A percentile compares a stretch with the other conserved stretches of the same genome.
Evolutionary conservation across 2,888 invertebrate genomes (phyloP).

Genomic region (Elaeidobius kamerunicus): DNA sequence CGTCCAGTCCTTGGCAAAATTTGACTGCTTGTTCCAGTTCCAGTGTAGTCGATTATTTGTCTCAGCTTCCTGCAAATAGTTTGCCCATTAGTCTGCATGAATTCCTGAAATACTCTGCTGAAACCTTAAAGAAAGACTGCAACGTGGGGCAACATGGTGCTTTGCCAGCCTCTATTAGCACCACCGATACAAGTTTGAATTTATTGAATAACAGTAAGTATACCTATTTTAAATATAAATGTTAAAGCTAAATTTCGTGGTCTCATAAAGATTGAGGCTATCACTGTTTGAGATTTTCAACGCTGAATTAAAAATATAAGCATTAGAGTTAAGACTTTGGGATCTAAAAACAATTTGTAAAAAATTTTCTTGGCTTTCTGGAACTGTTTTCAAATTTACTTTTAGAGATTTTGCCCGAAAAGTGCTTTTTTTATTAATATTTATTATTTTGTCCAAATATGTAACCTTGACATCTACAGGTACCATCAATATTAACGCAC

Average conservation of each 20-base stretch:
- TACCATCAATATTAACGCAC: slow-evolving; percentile 17
- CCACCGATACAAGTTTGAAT: slow-evolving; percentile 41
- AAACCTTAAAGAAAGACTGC: slow-evolving; percentile 74
- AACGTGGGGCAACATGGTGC: slow-evolving; percentile 49
- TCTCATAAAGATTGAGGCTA: too few relatives aligned
- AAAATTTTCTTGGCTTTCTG: too few relatives aligned
- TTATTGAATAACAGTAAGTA: slow-evolving; percentile 41
- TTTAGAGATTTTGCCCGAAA: not conserved
- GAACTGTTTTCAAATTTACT: too few relatives aligned
- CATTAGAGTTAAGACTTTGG: too few relatives aligned
- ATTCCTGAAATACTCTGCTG: slow-evolving; percentile 78
- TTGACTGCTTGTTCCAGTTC: slow-evolving; percentile 63
- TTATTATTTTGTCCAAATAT: not conserved
- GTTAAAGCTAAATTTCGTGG: not conserved
- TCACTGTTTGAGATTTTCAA: not conserved
- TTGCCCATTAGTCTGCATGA: slow-evolving; percentile 78
- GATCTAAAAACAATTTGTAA: too few relatives aligned
- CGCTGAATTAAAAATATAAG: too few relatives aligned
- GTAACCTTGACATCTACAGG: slow-evolving; percentile 18
- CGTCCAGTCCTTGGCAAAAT: slow-evolving; percentile 58
- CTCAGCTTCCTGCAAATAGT: slow-evolving; percentile 71
- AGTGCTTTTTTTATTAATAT: not conserved
- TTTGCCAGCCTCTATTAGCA: slow-evolving; percentile 30
- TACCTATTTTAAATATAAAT: not conserved
- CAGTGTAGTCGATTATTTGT: slow-evolving; percentile 81